Base-by-base conservation (phyloP, 2,797 vertebrate genomes). In the Pseudomugil gertrudae region DNA sequence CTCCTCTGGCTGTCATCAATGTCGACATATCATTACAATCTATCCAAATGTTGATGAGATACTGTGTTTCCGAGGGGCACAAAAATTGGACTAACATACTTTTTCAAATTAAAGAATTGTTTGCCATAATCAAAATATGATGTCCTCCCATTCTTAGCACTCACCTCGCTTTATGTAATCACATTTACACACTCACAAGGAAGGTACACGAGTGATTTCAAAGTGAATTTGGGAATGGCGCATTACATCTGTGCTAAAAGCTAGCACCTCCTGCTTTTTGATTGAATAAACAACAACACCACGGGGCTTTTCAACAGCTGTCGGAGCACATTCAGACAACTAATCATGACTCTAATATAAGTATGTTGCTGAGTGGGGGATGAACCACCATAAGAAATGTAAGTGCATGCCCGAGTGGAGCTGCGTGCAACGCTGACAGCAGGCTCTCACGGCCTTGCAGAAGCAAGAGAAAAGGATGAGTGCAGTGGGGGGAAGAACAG, bases 241-340 rank as follows among this genome's bases (percentile, higher is more conserved):
- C 55, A 64, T 67, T 67, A 63, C 38, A 76, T 26, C 19, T 8
- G 60, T 14, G 58, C 64, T 73, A 74, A 80, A 69, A 48, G 48
- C 40, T 68, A 61, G 51, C 57, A 73, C 53, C 13, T 70, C 68
- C 54, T 71, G 57, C 47, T 26, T 69, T 63, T 76, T 78, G 76
- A 85, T 72, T 71, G 74, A 72, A 84, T 79, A 67, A 78, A 84
- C 76, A 76, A 80, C 74, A 68, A 74, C 3, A 66, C 76, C 76
- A 68, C 9, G 4, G 59, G 79, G 72, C 47, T 51, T 69, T 69
- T 88, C 81, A 79, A 40, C 74, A 74, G 59, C 83, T 74, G 80
- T 77, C 81, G 77, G 72, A 77, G 63, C 61, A 48, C 80, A 82
- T 84, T 73, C 66, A 83, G 69, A 69, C 69, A 74, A 68, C 64